Percentiles rank a stretch among this genome's conserved stretches.
Conservation (phyloP, 2,113 vertebrate genomes). For the Tenebrosternarchus preto region DNA sequence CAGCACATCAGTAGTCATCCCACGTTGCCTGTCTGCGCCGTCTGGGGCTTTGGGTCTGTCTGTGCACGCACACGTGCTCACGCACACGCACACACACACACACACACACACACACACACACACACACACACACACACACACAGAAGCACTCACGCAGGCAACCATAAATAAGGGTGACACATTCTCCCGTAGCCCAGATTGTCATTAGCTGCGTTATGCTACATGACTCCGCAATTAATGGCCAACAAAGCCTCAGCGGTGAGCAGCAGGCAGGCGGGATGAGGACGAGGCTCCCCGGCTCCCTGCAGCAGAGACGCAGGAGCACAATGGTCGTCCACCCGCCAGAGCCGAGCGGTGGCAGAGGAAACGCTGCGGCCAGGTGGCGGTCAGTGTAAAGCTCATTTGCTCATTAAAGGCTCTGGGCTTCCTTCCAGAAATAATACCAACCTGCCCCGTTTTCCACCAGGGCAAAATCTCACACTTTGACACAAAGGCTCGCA, state of each 20-base stretch:
- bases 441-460: not conserved
- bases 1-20: slow-evolving; percentile 68
- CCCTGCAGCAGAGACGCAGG: not conserved
- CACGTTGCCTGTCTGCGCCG: slow-evolving; percentile 64
- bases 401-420: not conserved
- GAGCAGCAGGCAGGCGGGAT: slow-evolving; percentile 20
- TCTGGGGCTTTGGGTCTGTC: slow-evolving; percentile 51
- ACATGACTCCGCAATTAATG: slow-evolving; percentile 63
- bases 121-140: slow-evolving; percentile 39
- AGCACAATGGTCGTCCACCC: not conserved
- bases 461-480: not conserved
- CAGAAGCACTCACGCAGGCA: slow-evolving; percentile 42
- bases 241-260: slow-evolving; percentile 31
- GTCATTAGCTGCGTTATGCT: slow-evolving; percentile 62
- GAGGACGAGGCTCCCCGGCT: slow-evolving; percentile 23
- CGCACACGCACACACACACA: slow-evolving; percentile 37
- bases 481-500: not conserved
- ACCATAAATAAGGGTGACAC: slow-evolving; percentile 61
- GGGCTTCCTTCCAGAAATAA: not conserved
- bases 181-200: slow-evolving; percentile 53
- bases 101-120: slow-evolving; percentile 27
- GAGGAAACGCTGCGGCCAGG: no score
- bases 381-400: not conserved
- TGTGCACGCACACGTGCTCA: slow-evolving; percentile 24
- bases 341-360: no score